These are phyloP conservation scores for Tortrix viridana DNA, from an alignment of 2,888 invertebrate genomes.

Conservation along the genomic window DNA sequence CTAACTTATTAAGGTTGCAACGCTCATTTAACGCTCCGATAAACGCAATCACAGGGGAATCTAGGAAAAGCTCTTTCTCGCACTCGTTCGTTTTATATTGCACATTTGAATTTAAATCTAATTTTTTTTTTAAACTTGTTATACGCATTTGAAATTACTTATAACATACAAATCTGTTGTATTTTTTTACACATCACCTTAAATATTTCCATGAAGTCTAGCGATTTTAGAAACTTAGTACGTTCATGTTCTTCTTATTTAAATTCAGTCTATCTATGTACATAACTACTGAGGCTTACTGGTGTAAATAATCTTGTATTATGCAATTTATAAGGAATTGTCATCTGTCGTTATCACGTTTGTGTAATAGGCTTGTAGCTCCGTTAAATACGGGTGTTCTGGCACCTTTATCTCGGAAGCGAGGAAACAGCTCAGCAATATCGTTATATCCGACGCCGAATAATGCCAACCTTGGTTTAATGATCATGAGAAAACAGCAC, in stretches of 20 bases:
- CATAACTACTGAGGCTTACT: not conserved
- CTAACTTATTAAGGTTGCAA: slow-evolving; percentile 75
- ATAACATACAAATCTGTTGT: not conserved
- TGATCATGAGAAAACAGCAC: slow-evolving; percentile 54
- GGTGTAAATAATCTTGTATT: too few species aligned
- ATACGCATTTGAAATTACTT: not conserved
- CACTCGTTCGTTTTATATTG: slow-evolving; percentile 58
- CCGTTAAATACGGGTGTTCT: slow-evolving; percentile 38
- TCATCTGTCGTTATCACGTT: too few species aligned
- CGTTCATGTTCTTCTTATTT: not conserved
- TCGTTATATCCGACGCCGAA: slow-evolving; percentile 63
- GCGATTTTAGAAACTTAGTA: not conserved
- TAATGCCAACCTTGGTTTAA: slow-evolving; percentile 64
- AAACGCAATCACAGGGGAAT: slow-evolving; percentile 73
- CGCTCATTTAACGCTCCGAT: slow-evolving; percentile 79
- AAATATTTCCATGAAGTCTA: too few species aligned
- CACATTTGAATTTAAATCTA: slow-evolving; percentile 46
- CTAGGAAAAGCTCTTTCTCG: slow-evolving; percentile 59
- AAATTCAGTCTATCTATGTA: not conserved
- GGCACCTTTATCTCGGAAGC: slow-evolving; percentile 66
- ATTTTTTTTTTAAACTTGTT: slow-evolving; percentile 31
- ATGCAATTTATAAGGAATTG: too few species aligned
- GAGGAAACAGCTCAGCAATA: slow-evolving; percentile 66
- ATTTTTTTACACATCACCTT: too few species aligned
- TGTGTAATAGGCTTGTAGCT: not conserved